Percentiles rank a stretch among this genome's conserved stretches.
These are phyloP conservation scores for Chelonia mydas DNA, from an alignment of 2,797 vertebrate genomes.

Conservation along the genomic window DNA sequence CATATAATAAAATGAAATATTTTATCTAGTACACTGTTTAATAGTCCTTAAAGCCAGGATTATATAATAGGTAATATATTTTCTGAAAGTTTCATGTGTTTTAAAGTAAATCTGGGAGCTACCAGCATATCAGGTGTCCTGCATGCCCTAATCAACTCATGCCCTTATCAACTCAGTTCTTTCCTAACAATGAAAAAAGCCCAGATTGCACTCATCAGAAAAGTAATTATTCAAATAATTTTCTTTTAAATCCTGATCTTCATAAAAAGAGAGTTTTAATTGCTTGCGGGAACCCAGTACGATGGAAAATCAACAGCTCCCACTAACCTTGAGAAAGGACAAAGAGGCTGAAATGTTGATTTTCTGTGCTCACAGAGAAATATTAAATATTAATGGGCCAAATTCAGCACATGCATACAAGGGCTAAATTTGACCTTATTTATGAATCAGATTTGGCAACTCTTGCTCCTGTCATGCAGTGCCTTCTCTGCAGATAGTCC, in stretches of 20 bases:
- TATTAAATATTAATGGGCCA: conserved; percentile 22
- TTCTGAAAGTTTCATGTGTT: not conserved
- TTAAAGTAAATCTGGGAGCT: not conserved
- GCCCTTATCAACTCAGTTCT: not conserved
- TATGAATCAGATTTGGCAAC: not conserved
- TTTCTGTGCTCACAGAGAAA: conserved; percentile 36
- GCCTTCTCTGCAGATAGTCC: not conserved
- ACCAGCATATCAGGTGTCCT: not conserved
- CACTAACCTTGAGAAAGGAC: conserved; percentile 47
- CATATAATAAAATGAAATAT: not conserved
- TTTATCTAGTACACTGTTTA: not conserved
- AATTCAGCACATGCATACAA: not conserved
- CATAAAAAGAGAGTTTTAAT: conserved; percentile 32
- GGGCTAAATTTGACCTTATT: not conserved
- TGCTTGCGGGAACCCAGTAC: conserved; percentile 30
- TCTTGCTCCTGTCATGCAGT: not conserved
- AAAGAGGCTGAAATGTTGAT: conserved; percentile 27
- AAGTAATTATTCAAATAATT: conserved; percentile 52
- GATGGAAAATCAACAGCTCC: conserved; percentile 19
- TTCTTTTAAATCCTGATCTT: conserved; percentile 49
- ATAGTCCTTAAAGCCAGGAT: not conserved
- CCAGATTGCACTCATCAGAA: conserved; percentile 21
- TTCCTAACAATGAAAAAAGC: conserved; percentile 32
- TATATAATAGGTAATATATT: not conserved
- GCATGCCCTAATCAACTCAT: not conserved